Evolutionary conservation across 2,888 invertebrate genomes (phyloP), one percentile per base, ranked within the genome.

Genomic region (Brenthis hecate): DNA sequence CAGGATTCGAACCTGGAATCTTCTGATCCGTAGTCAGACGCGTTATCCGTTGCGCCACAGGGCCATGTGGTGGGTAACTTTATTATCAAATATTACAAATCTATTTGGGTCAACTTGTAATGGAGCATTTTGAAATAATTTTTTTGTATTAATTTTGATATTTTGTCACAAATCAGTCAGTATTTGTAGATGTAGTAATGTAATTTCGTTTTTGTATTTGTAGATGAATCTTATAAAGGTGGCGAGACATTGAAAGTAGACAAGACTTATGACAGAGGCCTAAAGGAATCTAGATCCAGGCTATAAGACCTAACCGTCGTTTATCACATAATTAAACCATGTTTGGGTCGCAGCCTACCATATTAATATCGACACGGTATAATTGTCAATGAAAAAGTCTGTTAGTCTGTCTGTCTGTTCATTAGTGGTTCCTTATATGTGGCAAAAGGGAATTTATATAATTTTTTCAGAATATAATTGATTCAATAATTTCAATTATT

Each of bases 1-100:
- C 94, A 94, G 94, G 94, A 94, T 94, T 94, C 94, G 94, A 94
- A 94, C 91, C 94, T 94, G 94, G 93, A 94, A 94, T 94, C 93
- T 94, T 93, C 94, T 94, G 94, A 94, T 94, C 94, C 94, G 94
- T 94, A 94, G 94, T 94, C 94, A 94, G 94, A 94, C 94, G 94
- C 94, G 94, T 94, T 94, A 94, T 94, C 93, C 94, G 85, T 94
- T 94, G 94, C 94, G 94, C 94, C 94, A 94, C 94, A 94, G 90
- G 94, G 93, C 94, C 94, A 23, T 54, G 13, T 16, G 6, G 50
- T 60, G 13, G 14, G 11, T 23, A 4, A 4, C 14, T 4, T 6
- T 0, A 0, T 4, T 8, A 4, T 23, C 28, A 54, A 58, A 58
- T 23, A 14, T 19, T 23, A 4, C 28, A 48, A n/a, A 28, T 50